Percentiles rank a stretch among this genome's conserved stretches.
Conservation (phyloP, 1,140 invertebrate species). For the Dreissena polymorpha region DNA sequence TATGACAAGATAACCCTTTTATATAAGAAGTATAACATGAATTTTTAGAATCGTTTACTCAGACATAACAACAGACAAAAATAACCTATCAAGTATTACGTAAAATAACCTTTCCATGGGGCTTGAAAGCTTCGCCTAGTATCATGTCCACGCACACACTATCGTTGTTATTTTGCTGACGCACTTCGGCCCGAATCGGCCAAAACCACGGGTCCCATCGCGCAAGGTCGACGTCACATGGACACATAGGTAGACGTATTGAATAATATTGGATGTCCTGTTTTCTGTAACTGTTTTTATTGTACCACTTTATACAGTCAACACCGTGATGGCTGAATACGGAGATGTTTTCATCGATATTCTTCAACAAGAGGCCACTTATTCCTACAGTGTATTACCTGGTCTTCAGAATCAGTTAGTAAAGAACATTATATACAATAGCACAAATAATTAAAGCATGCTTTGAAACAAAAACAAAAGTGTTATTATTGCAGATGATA, state of each 20-base stretch:
- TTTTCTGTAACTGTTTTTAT: slow-evolving; percentile 15
- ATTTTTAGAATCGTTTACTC: too few species aligned
- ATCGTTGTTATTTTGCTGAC: not conserved
- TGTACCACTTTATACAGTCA: slow-evolving; percentile 32
- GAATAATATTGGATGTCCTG: not conserved
- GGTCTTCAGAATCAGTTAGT: too few species aligned
- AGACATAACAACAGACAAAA: too few species aligned
- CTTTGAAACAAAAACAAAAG: too few species aligned
- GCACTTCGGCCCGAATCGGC: not conserved
- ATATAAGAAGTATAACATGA: too few species aligned
- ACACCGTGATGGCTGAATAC: not conserved
- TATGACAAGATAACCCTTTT: not conserved
- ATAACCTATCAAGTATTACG: too few species aligned
- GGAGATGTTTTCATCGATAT: too few species aligned
- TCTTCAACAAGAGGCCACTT: too few species aligned
- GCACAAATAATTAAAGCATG: too few species aligned
- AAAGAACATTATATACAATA: too few species aligned
- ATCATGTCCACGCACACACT: slow-evolving; percentile 16
- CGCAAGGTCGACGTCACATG: slow-evolving; percentile 24
- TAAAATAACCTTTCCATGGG: not conserved
- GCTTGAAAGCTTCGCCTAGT: not conserved
- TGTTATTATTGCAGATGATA: too few species aligned
- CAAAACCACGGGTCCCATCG: slow-evolving; percentile 39
- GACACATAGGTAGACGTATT: slow-evolving; percentile 5
- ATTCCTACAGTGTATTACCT: too few species aligned